phyloP scores from a whole-genome alignment of 2,797 vertebrate species.

The Rhynchonycteris naso region DNA sequence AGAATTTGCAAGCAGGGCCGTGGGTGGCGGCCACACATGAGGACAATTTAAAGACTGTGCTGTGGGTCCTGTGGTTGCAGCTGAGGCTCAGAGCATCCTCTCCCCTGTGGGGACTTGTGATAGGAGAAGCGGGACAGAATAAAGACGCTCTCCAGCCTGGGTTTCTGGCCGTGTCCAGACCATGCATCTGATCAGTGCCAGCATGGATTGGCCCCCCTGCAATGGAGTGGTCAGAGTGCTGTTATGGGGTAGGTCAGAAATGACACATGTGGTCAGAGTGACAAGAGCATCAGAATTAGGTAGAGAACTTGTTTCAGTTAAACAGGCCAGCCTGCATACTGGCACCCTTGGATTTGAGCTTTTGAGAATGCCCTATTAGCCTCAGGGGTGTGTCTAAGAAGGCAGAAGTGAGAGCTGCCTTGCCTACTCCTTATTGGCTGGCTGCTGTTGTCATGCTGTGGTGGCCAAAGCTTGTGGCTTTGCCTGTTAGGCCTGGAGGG shows the following conservation, averaged over 20 bases:
- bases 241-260: not conserved
- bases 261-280: not conserved
- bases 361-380: not conserved
- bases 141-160: conserved; percentile 59
- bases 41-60: conserved; percentile 57
- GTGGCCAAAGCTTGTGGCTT: conserved; percentile 3
- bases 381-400: not conserved
- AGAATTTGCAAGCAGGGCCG: not conserved
- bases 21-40: not conserved
- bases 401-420: not conserved
- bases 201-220: not conserved
- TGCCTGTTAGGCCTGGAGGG: not conserved
- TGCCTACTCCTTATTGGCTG: not conserved
- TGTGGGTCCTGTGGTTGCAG: conserved; percentile 65
- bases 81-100: conserved; percentile 68
- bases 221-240: not conserved
- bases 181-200: not conserved
- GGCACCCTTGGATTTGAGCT: not conserved
- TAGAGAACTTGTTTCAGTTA: not conserved
- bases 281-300: not conserved
- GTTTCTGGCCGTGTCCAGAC: not conserved
- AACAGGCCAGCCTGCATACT: not conserved
- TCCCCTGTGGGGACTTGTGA: conserved; percentile 58
- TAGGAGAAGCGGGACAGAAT: conserved; percentile 72
- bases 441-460: not conserved